These are phyloP conservation scores for Cathartes aura DNA, from an alignment of 2,113 vertebrate genomes.

Conservation along the genomic window DNA sequence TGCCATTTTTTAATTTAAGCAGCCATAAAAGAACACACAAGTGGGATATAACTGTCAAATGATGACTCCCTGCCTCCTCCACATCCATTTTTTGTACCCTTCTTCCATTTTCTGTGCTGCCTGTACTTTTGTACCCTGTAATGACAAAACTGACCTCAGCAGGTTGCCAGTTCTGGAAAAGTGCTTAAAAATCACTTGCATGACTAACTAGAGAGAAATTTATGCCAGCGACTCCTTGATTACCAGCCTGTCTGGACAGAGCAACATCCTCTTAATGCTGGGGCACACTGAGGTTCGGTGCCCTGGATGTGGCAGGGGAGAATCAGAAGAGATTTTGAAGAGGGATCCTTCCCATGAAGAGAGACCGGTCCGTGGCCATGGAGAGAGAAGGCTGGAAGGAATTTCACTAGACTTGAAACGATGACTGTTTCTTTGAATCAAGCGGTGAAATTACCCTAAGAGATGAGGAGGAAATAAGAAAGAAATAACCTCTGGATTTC, in stretches of 20 bases:
- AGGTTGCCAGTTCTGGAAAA: not conserved
- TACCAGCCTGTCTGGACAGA: not conserved
- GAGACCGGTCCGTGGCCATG: not conserved
- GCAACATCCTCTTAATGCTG: not conserved
- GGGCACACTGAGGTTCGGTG: not conserved
- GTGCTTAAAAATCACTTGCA: not conserved
- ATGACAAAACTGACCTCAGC: not conserved
- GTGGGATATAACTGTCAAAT: not conserved
- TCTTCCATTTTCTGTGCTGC: not conserved
- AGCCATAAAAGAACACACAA: not conserved
- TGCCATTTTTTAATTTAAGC: not conserved
- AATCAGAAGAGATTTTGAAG: not conserved
- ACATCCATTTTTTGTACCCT: not conserved
- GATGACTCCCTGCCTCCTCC: not conserved
- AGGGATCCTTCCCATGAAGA: not conserved
- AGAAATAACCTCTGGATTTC: not conserved
- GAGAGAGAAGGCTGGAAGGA: not conserved
- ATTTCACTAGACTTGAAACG: not conserved
- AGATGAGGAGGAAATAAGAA: not conserved
- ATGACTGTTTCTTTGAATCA: not conserved
- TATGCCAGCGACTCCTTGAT: not conserved
- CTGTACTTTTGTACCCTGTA: not conserved
- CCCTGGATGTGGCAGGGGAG: not conserved
- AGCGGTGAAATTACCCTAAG: not conserved
- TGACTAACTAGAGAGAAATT: not conserved